Evolutionary conservation across 2,888 invertebrate genomes (phyloP), one percentile per base, ranked within the genome.

Genomic region (Teleogryllus oceanicus): DNA sequence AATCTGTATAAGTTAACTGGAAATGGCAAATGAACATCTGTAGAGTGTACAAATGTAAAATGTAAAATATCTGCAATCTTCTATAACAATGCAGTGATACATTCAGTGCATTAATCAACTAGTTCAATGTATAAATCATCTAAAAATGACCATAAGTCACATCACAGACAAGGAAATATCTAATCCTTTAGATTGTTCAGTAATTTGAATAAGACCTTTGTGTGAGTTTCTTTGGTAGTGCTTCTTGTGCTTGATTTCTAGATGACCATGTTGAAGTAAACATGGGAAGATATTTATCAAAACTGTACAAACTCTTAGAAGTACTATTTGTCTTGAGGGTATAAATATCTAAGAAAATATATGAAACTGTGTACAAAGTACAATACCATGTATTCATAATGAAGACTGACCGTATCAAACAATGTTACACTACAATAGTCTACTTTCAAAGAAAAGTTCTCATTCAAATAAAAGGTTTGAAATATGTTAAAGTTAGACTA

Each of bases 231-330:
- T 62, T 62, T 62, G 16, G 62, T n/a, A 16, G 16, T 62, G 62
- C 62, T 62, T 62, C 62, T 62, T 62, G 62, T 62, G 62, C 62
- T 62, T 62, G 62, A n/a, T 13, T 62, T 62, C n/a, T n/a, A 62
- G 62, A 62, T 62, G 16, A n/a, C n/a, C 13, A 8, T 13, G 5
- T 13, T 12, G 13, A 62, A n/a, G n/a, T 62, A 62, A n/a, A 62
- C 62, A 62, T 13, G 62, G n/a, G 62, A 62, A 62, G 62, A 62
- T 62, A 62, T 62, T 13, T 62, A 62, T 62, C 13, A 62, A 62
- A 62, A 62, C 13, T n/a, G 62, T 62, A 62, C 8, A 62, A 62
- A 62, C 62, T 62, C 62, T 62, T 18, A 62, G 62, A 18, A 62
- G 62, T 62, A 62, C 62, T n/a, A 16, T 62, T 62, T n/a, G n/a